A percentile compares a stretch with the other conserved stretches of the same genome.
These are phyloP conservation scores for Drosophila nikananu DNA, from an alignment of 1,140 invertebrate species.

Conservation along the genomic window DNA sequence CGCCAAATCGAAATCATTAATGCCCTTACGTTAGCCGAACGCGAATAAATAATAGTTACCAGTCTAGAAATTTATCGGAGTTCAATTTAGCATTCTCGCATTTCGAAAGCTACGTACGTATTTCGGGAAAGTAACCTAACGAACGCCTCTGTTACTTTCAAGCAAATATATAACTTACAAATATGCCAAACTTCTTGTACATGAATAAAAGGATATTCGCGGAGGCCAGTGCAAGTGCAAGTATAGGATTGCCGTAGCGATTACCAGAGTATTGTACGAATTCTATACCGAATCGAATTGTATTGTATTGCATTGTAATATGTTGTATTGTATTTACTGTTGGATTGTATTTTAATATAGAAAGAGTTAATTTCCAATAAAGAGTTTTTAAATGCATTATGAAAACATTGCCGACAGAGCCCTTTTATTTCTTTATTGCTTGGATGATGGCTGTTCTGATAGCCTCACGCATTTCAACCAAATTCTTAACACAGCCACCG, in stretches of 20 bases:
- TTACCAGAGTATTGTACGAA: constrained; percentile 20
- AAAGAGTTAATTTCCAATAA: constrained; percentile 78
- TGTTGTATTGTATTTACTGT: constrained; percentile 83
- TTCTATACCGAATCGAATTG: constrained; percentile 51
- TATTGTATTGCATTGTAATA: constrained; percentile 78
- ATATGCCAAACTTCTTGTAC: constrained; percentile 26
- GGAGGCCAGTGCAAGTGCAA: constrained; percentile 8
- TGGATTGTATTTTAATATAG: constrained; percentile 83
- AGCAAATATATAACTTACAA: constrained; percentile 15
- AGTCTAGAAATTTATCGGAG: constrained; percentile 59
- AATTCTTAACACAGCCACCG: constrained; percentile 10
- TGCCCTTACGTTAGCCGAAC: constrained; percentile 30
- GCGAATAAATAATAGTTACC: constrained; percentile 41
- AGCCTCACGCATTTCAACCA: neutral
- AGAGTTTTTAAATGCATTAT: constrained; percentile 75
- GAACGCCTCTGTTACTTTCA: constrained; percentile 21
- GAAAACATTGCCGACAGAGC: constrained; percentile 12
- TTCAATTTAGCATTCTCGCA: constrained; percentile 40
- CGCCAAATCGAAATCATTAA: constrained; percentile 9
- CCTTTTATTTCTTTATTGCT: constrained; percentile 6
- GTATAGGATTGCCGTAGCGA: constrained; percentile 15
- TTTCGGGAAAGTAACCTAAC: constrained; percentile 10
- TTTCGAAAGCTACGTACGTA: constrained; percentile 15
- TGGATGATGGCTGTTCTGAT: neutral
- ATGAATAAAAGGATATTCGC: neutral